Evolutionary conservation across 1,140 invertebrate species (phyloP).

Genomic region (Eupristina koningsbergeri): DNA sequence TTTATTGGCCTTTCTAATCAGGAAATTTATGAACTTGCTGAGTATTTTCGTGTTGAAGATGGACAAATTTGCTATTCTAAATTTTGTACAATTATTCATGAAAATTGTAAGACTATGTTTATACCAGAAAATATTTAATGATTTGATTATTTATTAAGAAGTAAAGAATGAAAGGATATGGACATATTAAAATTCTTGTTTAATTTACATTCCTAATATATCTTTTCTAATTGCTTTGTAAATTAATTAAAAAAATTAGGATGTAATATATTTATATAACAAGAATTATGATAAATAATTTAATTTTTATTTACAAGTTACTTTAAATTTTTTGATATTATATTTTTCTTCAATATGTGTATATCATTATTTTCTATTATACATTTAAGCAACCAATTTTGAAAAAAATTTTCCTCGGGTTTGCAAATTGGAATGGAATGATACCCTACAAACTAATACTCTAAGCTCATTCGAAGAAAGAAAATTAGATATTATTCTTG

Average conservation of each 20-base stretch:
- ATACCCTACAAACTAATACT: constrained; percentile 76
- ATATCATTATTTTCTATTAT: constrained; percentile 10
- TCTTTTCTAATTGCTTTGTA: too few relatives aligned
- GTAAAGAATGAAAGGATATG: too few relatives aligned
- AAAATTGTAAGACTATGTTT: constrained; percentile 66
- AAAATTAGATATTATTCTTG: constrained; percentile 77
- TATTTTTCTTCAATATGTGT: background rate
- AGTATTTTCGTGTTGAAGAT: constrained; percentile 83
- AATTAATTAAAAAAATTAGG: too few relatives aligned
- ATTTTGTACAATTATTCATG: constrained; percentile 80
- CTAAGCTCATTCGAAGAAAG: constrained; percentile 77
- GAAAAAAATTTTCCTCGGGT: constrained; percentile 69
- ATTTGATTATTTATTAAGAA: background rate
- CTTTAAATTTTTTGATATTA: too few relatives aligned
- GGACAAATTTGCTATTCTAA: constrained; percentile 81
- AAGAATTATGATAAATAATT: too few relatives aligned
- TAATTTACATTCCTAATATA: too few relatives aligned
- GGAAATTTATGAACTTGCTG: constrained; percentile 79
- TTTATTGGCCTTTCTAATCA: constrained; percentile 78
- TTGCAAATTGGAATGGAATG: constrained; percentile 77
- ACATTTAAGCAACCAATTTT: constrained; percentile 70
- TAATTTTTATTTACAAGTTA: too few relatives aligned
- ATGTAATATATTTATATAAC: too few relatives aligned
- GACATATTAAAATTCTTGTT: too few relatives aligned
- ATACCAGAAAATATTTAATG: background rate